phyloP scores from a whole-genome alignment of 2,797 vertebrate species.

The Chiloscyllium punctatum region DNA sequence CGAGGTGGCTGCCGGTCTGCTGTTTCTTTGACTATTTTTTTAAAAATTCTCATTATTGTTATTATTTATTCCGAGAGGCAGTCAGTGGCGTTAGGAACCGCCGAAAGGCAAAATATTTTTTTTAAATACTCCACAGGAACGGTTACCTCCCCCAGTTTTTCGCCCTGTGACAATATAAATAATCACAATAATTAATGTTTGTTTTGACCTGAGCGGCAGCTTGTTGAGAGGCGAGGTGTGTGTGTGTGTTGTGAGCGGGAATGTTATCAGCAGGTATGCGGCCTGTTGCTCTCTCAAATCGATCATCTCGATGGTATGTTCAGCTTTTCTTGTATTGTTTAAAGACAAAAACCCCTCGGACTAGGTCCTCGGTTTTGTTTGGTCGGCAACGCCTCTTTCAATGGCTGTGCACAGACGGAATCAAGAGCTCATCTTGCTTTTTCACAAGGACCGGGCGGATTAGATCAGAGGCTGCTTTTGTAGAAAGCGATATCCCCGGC shows the following conservation, averaged over 20 bases:
- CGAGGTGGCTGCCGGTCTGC: neutral
- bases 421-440: neutral
- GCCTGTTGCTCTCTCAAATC: slow-evolving; percentile 8
- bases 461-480: neutral
- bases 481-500: neutral
- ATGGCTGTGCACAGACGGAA: neutral
- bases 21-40: neutral
- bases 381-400: neutral
- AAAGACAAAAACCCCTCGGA: neutral
- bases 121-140: neutral
- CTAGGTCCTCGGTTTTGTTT: neutral
- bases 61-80: neutral
- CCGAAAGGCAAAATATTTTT: neutral
- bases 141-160: neutral
- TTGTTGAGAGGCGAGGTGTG: neutral
- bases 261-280: neutral
- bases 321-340: neutral
- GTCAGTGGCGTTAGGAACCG: neutral
- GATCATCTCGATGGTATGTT: neutral
- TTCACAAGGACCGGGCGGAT: neutral
- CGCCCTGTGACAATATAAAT: neutral
- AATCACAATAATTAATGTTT: neutral
- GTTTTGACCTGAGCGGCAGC: neutral
- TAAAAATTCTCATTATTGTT: neutral
- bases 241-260: neutral